Conservation (phyloP, 1,140 invertebrate genomes). For the Drosophila littoralis region DNA sequence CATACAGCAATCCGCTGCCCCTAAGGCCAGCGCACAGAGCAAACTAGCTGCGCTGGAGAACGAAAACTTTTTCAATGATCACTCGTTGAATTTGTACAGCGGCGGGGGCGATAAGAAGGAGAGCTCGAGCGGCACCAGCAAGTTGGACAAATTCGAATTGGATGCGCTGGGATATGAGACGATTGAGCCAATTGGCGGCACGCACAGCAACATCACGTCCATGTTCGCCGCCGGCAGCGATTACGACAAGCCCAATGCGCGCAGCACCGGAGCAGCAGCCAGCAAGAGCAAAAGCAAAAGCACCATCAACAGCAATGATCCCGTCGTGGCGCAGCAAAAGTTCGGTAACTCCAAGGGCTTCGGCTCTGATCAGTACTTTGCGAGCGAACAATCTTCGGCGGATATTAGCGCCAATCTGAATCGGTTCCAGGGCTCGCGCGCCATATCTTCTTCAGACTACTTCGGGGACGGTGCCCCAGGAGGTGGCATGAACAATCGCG, state of each 20-base stretch:
- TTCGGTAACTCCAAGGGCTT: slow-evolving; percentile 98
- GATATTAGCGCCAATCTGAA: slow-evolving; percentile 74
- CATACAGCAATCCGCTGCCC: slow-evolving; percentile 90
- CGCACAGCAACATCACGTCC: slow-evolving; percentile 77
- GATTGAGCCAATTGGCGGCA: slow-evolving; percentile 77
- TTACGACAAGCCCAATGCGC: slow-evolving; percentile 56
- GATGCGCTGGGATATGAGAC: slow-evolving; percentile 82
- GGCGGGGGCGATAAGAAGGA: slow-evolving; percentile 62
- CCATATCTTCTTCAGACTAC: slow-evolving; percentile 98
- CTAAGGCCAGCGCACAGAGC: slow-evolving; percentile 54
- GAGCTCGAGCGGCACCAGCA: slow-evolving; percentile 35
- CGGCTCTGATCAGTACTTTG: slow-evolving; percentile 98
- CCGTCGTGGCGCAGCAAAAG: slow-evolving; percentile 93
- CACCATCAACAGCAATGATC: slow-evolving; percentile 43
- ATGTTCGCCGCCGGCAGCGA: slow-evolving; percentile 70
- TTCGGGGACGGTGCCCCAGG: slow-evolving; percentile 89
- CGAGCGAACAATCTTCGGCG: slow-evolving; percentile 86
- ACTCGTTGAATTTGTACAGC: slow-evolving; percentile 67
- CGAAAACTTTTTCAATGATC: slow-evolving; percentile 84
- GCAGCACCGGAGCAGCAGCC: slow-evolving; percentile 1
- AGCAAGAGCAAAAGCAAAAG: slow-evolving; percentile 51
- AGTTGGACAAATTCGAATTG: slow-evolving; percentile 74
- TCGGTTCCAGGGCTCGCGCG: slow-evolving; percentile 94
- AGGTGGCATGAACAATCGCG: slow-evolving; percentile 48
- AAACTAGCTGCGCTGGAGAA: slow-evolving; percentile 60